Evolutionary conservation across 1,140 invertebrate species (phyloP), one percentile per base, ranked within the genome.

Genomic region (Aphis craccivora): DNA sequence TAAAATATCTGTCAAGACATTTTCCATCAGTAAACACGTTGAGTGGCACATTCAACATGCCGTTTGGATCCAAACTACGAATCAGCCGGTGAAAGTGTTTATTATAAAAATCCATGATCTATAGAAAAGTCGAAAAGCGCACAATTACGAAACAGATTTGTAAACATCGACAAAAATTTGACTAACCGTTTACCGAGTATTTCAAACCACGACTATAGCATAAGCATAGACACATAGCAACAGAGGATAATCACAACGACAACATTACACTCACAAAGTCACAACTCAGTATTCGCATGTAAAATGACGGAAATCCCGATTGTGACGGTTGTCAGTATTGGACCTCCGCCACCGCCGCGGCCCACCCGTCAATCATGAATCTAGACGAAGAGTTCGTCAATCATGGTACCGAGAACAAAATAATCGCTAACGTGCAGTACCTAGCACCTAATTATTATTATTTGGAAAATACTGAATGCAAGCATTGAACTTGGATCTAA

Each of bases 41-140:
- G 8, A 90, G 0, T 67, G 55, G 53, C n/a, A 90, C 53, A 20
- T 40, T 90, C 37, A 90, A 67, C 89, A 90, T 67, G 25, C 89
- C 89, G 14, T 48, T 30, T 14, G 89, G 89, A 67, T 90, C 89
- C 40, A 90, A 2, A 43, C n/a, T 25, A n/a, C 55, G 23, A 14
- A 60, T 60, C 40, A 60, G n/a, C 25, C 22, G 89, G 40, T 90
- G 25, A 3, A 60, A 90, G 40, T 67, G 37, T 67, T 67, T 60
- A 35, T 90, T 90, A 40, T 67, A 90, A 40, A 90, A 90, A 40
- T 90, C 89, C 89, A 90, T 90, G 87, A 43, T 51, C 45, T 83
- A 22, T 22, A 37, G 20, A 20, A 35, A 86, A 25, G 23, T 30
- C 40, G 35, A 84, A 37, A 11, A 7, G n/a, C 4, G 83, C 23